Base-by-base conservation (phyloP, 2,888 invertebrate genomes). In the Trichopria drosophilae region DNA sequence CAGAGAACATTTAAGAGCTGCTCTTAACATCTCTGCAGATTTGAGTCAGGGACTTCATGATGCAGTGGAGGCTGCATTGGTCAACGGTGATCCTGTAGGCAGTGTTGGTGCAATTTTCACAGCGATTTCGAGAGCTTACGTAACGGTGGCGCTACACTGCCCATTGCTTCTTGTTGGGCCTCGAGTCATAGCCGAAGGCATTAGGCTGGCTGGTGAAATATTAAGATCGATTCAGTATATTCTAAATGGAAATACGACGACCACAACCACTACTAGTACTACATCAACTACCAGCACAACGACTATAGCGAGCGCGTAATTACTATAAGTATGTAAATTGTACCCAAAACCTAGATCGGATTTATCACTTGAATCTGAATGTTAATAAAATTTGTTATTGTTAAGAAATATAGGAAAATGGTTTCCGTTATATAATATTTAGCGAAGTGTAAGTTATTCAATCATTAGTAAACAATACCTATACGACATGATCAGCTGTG, bases 101-200 rank as follows among this genome's bases (percentile, higher is more conserved):
- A 53, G 59, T n/a, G 29, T 63, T 20, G 28, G 47, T 3, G 47
- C 50, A 1, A 48, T 64, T 2, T 35, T 56, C 10, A 23, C 41
- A 24, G 59, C 64, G 1, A 58, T 64, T 16, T 22, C 57, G 2
- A 45, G 51, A 12, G 46, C 55, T 36, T 64, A 63, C 32, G 22
- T 52, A 5, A 53, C 44, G 9, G 58, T 57, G 1, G 64, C 64
- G 1, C 48, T 23, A 7, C 59, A 59, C 31, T 62, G 63, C 37
- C 64, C 64, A 4, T 18, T 60, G 4, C 32, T 63, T 10, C 26
- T 60, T 1, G 31, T 61, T 18, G 59, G 60, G 3, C 5, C 13
- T 32, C 53, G 62, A 2, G 61, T 64, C 10, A 15, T 62, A 6
- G 48, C 48, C 22, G 63, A 64, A 39, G 64, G 63, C 7, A 34